Evolutionary conservation across 2,113 vertebrate species (phyloP).

Genomic region (Tetraodon nigroviridis): DNA sequence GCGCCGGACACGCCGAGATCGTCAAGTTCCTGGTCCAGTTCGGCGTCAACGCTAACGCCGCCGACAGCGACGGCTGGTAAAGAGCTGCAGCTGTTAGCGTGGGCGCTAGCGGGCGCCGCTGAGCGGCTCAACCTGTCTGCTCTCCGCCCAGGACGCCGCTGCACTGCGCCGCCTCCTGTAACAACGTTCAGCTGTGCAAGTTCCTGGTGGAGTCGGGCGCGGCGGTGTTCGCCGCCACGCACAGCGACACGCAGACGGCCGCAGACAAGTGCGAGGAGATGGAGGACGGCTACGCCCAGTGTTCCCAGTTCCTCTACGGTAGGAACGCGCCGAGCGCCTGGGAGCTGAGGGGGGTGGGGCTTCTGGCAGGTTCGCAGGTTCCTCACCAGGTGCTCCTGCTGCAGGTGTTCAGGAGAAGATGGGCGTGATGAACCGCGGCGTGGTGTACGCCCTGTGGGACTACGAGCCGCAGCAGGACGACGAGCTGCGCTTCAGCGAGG

Average conservation of each 20-base stretch:
- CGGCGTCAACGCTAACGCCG: conserved; percentile 90
- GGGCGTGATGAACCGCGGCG: conserved; percentile 94
- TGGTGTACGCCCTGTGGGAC: conserved; percentile 91
- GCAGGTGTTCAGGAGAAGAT: conserved; percentile 97
- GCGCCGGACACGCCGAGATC: conserved; percentile 89
- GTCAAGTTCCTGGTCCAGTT: conserved; percentile 95
- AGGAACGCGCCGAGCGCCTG: conserved; percentile 18
- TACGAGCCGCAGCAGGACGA: conserved; percentile 80
- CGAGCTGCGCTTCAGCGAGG: conserved; percentile 83
- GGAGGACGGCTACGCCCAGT: conserved; percentile 93
- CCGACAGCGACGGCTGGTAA: conserved; percentile 96
- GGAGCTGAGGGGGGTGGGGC: no score
- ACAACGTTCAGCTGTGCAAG: conserved; percentile 92
- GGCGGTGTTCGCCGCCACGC: conserved; percentile 87
- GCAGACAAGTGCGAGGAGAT: conserved; percentile 95
- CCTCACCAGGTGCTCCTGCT: background rate
- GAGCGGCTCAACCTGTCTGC: background rate
- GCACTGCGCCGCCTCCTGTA: conserved; percentile 95
- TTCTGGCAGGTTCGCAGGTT: no score
- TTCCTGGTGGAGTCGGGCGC: conserved; percentile 93
- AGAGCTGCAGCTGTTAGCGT: conserved; percentile 20
- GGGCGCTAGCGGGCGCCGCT: background rate
- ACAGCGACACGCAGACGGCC: conserved; percentile 91
- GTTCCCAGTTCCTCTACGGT: conserved; percentile 95
- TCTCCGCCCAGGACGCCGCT: conserved; percentile 80